Base-by-base conservation (phyloP, 2,888 invertebrate species). In the Bombyx huttoni region DNA sequence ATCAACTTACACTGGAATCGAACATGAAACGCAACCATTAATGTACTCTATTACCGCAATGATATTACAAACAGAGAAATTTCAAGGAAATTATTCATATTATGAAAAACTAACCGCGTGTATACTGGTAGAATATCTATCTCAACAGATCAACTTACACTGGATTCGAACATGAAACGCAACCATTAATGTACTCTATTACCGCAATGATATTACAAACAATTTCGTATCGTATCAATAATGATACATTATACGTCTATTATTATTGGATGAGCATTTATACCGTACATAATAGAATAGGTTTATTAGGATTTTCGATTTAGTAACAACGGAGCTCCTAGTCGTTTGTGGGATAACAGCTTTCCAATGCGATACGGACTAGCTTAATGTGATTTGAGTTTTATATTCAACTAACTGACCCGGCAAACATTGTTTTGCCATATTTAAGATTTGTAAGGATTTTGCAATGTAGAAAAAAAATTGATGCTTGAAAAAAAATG, bases 21-120 rank as follows among this genome's bases (percentile, higher is more conserved):
- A 40, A 40, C 12, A 24, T 7, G 40, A 40, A 40, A 40, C 40
- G 40, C 40, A 1, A 71, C 73, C 72, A 81, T 81, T 77, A 81
- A 69, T 59, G 65, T 60, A 58, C 67, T 65, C 75, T 77, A 82
- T 81, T 81, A 75, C 73, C 50, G 68, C 75, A 80, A 77, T 81
- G 77, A 75, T 78, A 80, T 78, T 81, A 78, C 70, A 67, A 58
- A 74, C 78, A 74, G n/a, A n/a, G n/a, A n/a, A n/a, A n/a, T n/a
- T n/a, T n/a, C n/a, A n/a, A n/a, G n/a, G n/a, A n/a, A n/a, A n/a
- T n/a, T n/a, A n/a, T n/a, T n/a, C n/a, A n/a, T 35, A 8, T 35
- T 9, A 35, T 3, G 8, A 40, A 40, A 40, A 40, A 40, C 40
- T 7, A 8, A 7, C 8, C 8, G 8, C 12, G 40, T 12, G 40